Percentiles rank a stretch among this genome's conserved stretches.
phyloP scores from a whole-genome alignment of 2,113 vertebrate species.

The Lepus timidus region DNA sequence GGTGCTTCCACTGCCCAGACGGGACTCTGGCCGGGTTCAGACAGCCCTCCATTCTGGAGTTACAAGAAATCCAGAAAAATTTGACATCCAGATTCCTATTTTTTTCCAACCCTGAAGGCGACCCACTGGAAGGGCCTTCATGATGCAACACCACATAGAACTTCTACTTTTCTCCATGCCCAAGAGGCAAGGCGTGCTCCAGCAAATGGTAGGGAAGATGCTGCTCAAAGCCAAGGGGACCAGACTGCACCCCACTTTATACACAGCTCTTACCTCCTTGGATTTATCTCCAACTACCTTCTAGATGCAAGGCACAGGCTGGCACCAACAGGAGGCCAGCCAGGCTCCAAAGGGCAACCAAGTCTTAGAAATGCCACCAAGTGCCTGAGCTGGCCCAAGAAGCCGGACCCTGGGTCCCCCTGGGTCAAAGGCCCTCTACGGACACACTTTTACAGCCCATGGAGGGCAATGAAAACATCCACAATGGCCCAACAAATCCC shows the following conservation, averaged over 20 bases:
- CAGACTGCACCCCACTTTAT: background rate
- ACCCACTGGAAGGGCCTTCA: background rate
- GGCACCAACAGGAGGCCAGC: background rate
- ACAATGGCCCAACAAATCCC: background rate
- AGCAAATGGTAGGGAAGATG: background rate
- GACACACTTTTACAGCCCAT: background rate
- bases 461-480: background rate
- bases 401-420: background rate
- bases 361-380: background rate
- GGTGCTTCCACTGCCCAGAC: background rate
- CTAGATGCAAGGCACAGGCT: background rate
- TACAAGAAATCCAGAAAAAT: background rate
- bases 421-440: background rate
- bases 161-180: background rate
- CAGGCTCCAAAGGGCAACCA: background rate
- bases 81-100: background rate
- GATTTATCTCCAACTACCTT: background rate
- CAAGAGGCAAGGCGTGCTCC: background rate
- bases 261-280: background rate
- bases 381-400: background rate
- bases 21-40: background rate
- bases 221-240: background rate
- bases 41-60: background rate
- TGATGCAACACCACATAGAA: background rate
- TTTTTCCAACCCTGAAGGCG: background rate